A percentile compares a stretch with the other conserved stretches of the same genome.
These are phyloP conservation scores for Holotrichia oblita DNA, from an alignment of 1,140 invertebrate species.

Conservation along the genomic window DNA sequence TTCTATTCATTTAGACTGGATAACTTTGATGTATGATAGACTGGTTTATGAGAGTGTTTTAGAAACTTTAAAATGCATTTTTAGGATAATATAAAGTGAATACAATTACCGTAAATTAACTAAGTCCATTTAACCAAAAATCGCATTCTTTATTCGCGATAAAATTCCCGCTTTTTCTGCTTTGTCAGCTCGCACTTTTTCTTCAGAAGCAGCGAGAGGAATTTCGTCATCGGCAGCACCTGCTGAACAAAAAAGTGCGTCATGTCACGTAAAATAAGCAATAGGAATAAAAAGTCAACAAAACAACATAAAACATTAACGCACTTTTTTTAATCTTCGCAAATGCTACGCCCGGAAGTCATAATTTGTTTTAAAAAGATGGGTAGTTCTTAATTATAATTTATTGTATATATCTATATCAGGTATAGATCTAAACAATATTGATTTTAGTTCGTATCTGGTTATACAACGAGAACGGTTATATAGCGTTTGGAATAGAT, in stretches of 20 bases:
- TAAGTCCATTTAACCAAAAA: constrained; percentile 67
- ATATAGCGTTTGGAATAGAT: no score
- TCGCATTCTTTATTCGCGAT: constrained; percentile 70
- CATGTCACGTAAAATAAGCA: constrained; percentile 40
- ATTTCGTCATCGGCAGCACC: constrained; percentile 54
- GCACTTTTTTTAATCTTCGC: constrained; percentile 36
- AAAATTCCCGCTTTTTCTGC: constrained; percentile 65
- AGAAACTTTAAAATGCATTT: neutral
- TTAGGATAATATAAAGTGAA: neutral
- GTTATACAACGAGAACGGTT: no score
- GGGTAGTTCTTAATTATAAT: no score
- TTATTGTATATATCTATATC: no score
- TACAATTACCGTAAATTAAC: constrained; percentile 6
- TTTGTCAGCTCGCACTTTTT: constrained; percentile 62
- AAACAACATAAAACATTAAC: constrained; percentile 37
- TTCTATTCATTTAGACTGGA: no score
- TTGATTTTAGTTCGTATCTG: no score
- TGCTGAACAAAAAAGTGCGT: constrained; percentile 57
- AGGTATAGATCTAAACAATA: no score
- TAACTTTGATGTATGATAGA: no score
- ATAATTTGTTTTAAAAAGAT: neutral
- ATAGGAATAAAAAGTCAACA: constrained; percentile 43
- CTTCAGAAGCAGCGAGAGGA: constrained; percentile 62
- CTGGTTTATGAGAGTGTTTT: no score
- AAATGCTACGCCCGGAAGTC: neutral